Evolutionary conservation across 2,113 vertebrate species (phyloP).

Genomic region (Labrus mixtus): DNA sequence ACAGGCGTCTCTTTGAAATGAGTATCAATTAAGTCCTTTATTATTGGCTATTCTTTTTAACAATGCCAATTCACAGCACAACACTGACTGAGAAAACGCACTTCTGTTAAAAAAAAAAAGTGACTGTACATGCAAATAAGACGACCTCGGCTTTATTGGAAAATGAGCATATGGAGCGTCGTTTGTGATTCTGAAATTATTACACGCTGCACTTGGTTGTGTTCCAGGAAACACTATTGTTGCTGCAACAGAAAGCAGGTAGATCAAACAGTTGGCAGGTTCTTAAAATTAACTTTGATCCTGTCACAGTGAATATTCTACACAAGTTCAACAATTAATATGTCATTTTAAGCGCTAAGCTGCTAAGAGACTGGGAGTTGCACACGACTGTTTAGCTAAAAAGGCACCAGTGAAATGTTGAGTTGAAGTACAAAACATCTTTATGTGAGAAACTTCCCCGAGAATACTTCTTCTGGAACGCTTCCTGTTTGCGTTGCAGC

Average conservation of each 20-base stretch:
- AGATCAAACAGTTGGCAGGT: constrained; percentile 52
- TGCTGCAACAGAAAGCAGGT: constrained; percentile 57
- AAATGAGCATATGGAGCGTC: constrained; percentile 53
- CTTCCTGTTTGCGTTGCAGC: constrained; percentile 62
- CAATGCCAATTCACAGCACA: constrained; percentile 63
- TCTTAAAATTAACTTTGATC: constrained; percentile 54
- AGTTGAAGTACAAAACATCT: constrained; percentile 49
- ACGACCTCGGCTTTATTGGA: constrained; percentile 53
- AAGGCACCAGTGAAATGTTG: constrained; percentile 41
- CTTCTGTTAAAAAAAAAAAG: constrained; percentile 43
- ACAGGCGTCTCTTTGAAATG: constrained; percentile 79
- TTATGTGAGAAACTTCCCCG: constrained; percentile 64
- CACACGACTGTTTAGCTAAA: constrained; percentile 21
- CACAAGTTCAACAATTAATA: constrained; percentile 57
- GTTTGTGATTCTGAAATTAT: constrained; percentile 58
- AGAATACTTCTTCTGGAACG: constrained; percentile 68
- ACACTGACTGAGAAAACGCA: constrained; percentile 44
- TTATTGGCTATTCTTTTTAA: constrained; percentile 73
- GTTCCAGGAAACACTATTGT: constrained; percentile 41
- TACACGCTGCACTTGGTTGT: constrained; percentile 43
- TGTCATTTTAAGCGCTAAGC: constrained; percentile 27
- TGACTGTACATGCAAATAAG: constrained; percentile 40
- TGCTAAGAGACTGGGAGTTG: constrained; percentile 33
- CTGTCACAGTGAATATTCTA: constrained; percentile 32
- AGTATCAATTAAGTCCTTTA: constrained; percentile 80